phyloP scores from a whole-genome alignment of 1,140 invertebrate genomes.

The Rhagoletis pomonella region DNA sequence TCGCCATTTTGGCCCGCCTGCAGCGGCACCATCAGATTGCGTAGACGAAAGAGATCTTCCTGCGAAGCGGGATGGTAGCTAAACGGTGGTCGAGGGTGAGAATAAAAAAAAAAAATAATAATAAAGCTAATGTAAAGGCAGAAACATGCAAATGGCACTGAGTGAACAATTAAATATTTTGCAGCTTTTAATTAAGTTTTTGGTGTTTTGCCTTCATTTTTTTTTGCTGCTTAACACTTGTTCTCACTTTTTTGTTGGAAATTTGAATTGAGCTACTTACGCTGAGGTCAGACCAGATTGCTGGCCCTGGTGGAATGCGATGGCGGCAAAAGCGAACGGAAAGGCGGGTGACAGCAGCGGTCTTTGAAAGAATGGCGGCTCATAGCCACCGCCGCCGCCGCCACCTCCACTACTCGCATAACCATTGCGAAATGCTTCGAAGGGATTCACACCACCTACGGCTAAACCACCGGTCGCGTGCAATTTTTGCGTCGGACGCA shows the following conservation, averaged over 20 bases:
- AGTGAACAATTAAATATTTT: constrained; percentile 20
- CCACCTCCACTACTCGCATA: constrained; percentile 59
- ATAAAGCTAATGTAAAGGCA: background rate
- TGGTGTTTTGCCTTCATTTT: constrained; percentile 15
- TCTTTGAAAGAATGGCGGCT: constrained; percentile 70
- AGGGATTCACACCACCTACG: constrained; percentile 74
- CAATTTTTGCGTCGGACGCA: constrained; percentile 72
- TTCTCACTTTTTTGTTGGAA: background rate
- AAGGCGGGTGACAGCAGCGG: constrained; percentile 72
- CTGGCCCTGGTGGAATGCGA: constrained; percentile 73
- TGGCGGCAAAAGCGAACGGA: constrained; percentile 69
- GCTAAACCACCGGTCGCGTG: constrained; percentile 59
- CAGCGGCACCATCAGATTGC: constrained; percentile 72
- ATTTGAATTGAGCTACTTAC: constrained; percentile 55
- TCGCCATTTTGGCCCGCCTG: constrained; percentile 66
- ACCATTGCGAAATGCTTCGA: constrained; percentile 72
- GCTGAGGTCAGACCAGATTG: constrained; percentile 59
- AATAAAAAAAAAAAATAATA: background rate
- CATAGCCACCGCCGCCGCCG: constrained; percentile 64
- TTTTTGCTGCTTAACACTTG: background rate
- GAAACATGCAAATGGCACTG: background rate
- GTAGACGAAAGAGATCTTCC: constrained; percentile 73
- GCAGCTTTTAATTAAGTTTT: constrained; percentile 55
- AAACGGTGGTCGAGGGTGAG: background rate
- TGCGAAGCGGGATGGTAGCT: constrained; percentile 73